Evolutionary conservation across 2,888 invertebrate species (phyloP).

Genomic region (Aproaerema taeniolella): DNA sequence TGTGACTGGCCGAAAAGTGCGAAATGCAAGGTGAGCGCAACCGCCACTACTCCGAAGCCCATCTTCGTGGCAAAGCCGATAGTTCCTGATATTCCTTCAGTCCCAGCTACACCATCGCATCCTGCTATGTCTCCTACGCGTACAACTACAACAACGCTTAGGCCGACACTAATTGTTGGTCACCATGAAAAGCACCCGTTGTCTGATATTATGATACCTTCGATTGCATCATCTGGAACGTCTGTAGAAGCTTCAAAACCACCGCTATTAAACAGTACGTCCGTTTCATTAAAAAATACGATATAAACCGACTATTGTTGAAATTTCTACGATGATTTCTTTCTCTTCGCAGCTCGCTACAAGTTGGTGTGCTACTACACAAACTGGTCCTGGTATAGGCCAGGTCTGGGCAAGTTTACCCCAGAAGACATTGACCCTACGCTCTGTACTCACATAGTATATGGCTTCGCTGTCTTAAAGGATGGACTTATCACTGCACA

Average conservation of each 20-base stretch:
- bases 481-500: constrained; percentile 88
- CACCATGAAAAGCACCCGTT: constrained; percentile 22
- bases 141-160: neutral
- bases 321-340: neutral
- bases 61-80: constrained; percentile 18
- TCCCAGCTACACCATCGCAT: constrained; percentile 4
- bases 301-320: neutral
- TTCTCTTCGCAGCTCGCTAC: constrained; percentile 77
- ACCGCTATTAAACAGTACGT: constrained; percentile 51
- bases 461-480: constrained; percentile 94
- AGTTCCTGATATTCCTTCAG: neutral
- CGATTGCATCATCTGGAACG: constrained; percentile 50
- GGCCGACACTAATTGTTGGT: constrained; percentile 18
- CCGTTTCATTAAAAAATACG: constrained; percentile 2
- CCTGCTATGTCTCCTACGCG: constrained; percentile 3
- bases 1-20: constrained; percentile 86
- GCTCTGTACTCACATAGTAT: constrained; percentile 94
- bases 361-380: constrained; percentile 95
- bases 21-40: constrained; percentile 67
- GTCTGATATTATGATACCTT: too few relatives aligned
- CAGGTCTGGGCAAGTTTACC: constrained; percentile 87
- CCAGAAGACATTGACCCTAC: constrained; percentile 92
- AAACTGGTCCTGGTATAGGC: constrained; percentile 95
- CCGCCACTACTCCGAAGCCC: constrained; percentile 15
- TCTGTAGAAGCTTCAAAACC: constrained; percentile 41